phyloP scores from a whole-genome alignment of 2,888 invertebrate genomes.

The Argyra leucocephala region DNA sequence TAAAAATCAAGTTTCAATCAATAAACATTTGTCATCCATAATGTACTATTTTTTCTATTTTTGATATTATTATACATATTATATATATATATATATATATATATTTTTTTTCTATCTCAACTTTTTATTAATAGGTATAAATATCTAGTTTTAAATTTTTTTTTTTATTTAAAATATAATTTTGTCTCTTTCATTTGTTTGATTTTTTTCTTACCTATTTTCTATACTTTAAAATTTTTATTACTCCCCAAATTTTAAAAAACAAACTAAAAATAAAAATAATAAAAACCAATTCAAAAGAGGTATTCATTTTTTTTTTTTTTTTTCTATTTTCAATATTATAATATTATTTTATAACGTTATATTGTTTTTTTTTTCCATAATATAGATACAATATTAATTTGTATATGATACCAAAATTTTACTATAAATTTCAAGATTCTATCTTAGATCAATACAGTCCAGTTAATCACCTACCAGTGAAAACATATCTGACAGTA shows the following conservation, averaged over 20 bases:
- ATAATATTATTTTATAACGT: background rate
- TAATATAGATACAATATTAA: too few species aligned
- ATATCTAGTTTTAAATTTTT: too few species aligned
- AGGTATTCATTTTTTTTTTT: background rate
- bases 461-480: background rate
- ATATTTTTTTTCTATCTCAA: constrained; percentile 16
- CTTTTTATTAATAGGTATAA: constrained; percentile 4
- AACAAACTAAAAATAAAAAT: too few species aligned
- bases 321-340: background rate
- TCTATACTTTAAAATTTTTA: too few species aligned
- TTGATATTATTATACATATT: background rate
- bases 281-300: background rate
- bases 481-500: background rate
- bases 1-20: background rate
- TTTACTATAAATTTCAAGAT: constrained; percentile 8
- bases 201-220: background rate
- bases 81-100: too few species aligned
- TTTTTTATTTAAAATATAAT: background rate
- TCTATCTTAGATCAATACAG: background rate
- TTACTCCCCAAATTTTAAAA: too few species aligned
- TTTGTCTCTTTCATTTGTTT: background rate
- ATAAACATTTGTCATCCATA: background rate
- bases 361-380: background rate
- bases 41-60: background rate
- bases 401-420: background rate